These are phyloP conservation scores for Cryptocephalus primarius DNA, from an alignment of 2,888 invertebrate genomes.

Conservation along the genomic window DNA sequence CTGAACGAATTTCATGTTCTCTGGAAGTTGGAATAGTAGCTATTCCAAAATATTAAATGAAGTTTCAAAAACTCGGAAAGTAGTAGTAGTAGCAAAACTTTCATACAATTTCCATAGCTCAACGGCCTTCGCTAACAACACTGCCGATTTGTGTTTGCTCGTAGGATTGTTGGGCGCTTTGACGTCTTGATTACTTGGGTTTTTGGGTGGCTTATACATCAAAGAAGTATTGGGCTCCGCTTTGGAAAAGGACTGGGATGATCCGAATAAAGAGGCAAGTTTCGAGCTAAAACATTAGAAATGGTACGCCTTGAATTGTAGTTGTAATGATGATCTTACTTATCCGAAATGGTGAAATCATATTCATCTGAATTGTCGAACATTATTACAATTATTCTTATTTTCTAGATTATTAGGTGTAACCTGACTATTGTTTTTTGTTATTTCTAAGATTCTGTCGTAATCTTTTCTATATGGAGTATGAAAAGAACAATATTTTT, in stretches of 20 bases:
- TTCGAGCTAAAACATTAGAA: slow-evolving; percentile 19
- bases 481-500: too few relatives aligned
- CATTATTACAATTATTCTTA: slow-evolving; percentile 10
- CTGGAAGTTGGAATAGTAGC: too few relatives aligned
- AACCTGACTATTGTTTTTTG: too few relatives aligned
- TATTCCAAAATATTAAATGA: background rate
- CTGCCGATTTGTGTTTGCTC: slow-evolving; percentile 15
- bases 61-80: background rate
- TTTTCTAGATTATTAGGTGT: too few relatives aligned
- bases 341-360: slow-evolving; percentile 20
- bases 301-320: background rate
- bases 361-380: slow-evolving; percentile 23
- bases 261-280: slow-evolving; percentile 23
- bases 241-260: slow-evolving; percentile 1
- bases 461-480: too few relatives aligned
- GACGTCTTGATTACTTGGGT: slow-evolving; percentile 16
- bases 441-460: too few relatives aligned
- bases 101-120: slow-evolving; percentile 24
- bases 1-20: too few relatives aligned
- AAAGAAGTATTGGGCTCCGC: slow-evolving; percentile 14
- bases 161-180: slow-evolving; percentile 3
- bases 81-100: background rate
- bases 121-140: slow-evolving; percentile 24
- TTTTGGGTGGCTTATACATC: slow-evolving; percentile 26
- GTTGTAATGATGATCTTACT: slow-evolving; percentile 13